Conservation (phyloP, 2,797 vertebrate genomes). For the Distichodus sexfasciatus region DNA sequence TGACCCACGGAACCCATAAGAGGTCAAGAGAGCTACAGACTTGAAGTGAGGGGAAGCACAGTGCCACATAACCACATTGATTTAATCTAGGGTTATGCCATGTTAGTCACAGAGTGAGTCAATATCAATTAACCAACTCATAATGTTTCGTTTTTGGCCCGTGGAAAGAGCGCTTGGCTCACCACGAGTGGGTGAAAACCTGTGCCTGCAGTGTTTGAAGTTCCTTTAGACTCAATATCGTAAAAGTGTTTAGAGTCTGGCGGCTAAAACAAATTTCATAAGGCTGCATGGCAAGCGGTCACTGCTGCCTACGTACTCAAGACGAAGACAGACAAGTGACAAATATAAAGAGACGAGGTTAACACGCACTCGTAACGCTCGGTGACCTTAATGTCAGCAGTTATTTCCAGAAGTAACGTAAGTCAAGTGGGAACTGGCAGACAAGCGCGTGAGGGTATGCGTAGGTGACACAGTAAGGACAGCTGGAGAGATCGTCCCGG, state of each 20-base stretch:
- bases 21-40: slow-evolving; percentile 8
- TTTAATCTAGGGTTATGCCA: slow-evolving; percentile 22
- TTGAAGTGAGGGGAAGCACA: slow-evolving; percentile 19
- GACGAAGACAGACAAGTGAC: slow-evolving; percentile 4
- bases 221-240: slow-evolving; percentile 29
- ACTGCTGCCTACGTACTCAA: slow-evolving; percentile 2
- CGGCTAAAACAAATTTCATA: slow-evolving; percentile 12
- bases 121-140: slow-evolving; percentile 37
- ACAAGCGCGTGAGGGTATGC: not conserved
- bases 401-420: slow-evolving; percentile 6
- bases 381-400: not conserved
- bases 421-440: slow-evolving; percentile 17
- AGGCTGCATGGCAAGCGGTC: not conserved
- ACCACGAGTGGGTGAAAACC: slow-evolving; percentile 30
- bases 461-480: slow-evolving; percentile 16
- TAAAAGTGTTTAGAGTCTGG: slow-evolving; percentile 22
- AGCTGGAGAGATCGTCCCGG: slow-evolving; percentile 52
- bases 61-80: slow-evolving; percentile 33
- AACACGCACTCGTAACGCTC: not conserved
- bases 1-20: slow-evolving; percentile 4
- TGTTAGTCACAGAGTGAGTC: slow-evolving; percentile 44
- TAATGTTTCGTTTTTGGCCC: slow-evolving; percentile 42
- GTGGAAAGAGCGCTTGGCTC: slow-evolving; percentile 28
- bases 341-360: slow-evolving; percentile 9
- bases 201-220: slow-evolving; percentile 20